Conservation (phyloP, 2,113 vertebrate species). For the Antigone vipio region DNA sequence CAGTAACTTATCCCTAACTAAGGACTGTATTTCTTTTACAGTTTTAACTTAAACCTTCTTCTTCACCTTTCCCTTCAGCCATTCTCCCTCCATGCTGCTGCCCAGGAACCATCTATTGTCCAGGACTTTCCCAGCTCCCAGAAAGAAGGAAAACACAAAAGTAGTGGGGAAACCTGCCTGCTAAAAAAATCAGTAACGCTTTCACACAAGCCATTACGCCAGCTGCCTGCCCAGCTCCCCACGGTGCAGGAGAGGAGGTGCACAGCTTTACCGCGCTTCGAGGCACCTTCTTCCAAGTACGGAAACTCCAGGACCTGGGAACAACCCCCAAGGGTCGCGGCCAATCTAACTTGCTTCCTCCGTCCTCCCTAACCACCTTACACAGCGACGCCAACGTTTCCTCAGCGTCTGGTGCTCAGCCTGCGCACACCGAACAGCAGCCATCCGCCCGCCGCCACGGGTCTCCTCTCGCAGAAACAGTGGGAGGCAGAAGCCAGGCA, state of each 20-base stretch:
- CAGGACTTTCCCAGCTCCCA: neutral
- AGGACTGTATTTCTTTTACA: neutral
- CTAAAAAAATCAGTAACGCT: neutral
- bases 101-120: neutral
- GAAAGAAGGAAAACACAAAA: neutral
- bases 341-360: neutral
- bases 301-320: neutral
- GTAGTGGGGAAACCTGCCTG: rapidly evolving
- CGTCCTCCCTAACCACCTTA: neutral
- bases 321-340: neutral
- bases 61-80: neutral
- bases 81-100: neutral
- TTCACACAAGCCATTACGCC: neutral
- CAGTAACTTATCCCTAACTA: neutral
- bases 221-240: neutral
- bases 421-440: rapidly evolving
- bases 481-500: neutral
- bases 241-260: neutral
- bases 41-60: neutral
- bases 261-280: neutral
- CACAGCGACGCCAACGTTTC: rapidly evolving
- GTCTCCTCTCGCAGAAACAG: neutral
- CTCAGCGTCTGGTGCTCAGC: neutral
- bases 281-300: neutral
- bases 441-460: rapidly evolving